Evolutionary conservation across 2,113 vertebrate genomes (phyloP).

Genomic region (Irena cyanogastra): DNA sequence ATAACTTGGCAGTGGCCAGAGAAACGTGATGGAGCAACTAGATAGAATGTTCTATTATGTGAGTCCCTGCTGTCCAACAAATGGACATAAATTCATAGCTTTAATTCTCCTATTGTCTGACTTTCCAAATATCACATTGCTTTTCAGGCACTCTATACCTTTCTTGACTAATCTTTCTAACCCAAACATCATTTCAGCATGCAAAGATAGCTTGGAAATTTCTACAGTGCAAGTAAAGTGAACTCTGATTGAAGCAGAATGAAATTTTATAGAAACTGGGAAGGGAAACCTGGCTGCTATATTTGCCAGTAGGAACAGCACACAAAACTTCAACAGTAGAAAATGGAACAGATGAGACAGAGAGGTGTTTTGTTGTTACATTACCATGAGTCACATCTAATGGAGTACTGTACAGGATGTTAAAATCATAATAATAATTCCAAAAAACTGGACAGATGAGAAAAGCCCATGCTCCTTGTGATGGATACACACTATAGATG

Average conservation of each 20-base stretch:
- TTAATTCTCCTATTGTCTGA: not conserved
- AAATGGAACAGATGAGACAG: not conserved
- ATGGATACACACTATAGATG: not conserved
- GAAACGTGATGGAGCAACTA: not conserved
- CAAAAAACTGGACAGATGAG: not conserved
- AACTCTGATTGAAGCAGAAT: not conserved
- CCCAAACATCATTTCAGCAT: not conserved
- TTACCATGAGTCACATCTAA: not conserved
- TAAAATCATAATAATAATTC: not conserved
- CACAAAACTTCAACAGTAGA: not conserved
- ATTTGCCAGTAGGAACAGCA: not conserved
- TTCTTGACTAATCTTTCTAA: not conserved
- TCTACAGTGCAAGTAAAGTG: not conserved
- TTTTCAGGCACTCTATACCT: not conserved
- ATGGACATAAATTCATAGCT: not conserved
- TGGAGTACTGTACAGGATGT: not conserved
- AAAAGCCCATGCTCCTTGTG: not conserved
- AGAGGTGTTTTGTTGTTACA: not conserved
- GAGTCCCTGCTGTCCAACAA: not conserved
- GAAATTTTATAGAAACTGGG: not conserved
- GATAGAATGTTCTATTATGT: not conserved
- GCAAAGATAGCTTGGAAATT: not conserved
- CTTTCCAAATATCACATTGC: not conserved
- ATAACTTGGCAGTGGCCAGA: not conserved
- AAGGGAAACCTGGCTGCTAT: not conserved